Conservation (phyloP, 1,140 invertebrate genomes). For the Drosophila orosa region DNA sequence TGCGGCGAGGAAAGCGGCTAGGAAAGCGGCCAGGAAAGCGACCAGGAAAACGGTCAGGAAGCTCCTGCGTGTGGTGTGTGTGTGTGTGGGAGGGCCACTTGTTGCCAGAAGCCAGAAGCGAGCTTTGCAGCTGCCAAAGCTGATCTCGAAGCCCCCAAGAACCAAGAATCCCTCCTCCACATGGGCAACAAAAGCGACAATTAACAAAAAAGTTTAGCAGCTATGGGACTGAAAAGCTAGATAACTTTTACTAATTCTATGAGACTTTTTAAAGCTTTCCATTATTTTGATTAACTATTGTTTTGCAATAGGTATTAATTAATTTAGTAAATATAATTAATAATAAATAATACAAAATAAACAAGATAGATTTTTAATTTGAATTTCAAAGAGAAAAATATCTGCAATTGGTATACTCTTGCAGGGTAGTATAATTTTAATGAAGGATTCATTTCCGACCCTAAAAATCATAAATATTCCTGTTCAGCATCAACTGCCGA, state of each 20-base stretch:
- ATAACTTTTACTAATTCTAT: no score
- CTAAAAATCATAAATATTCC: no score
- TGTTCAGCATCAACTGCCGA: no score
- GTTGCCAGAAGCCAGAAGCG: slow-evolving; percentile 18
- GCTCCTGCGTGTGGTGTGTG: slow-evolving; percentile 16
- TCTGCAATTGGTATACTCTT: no score
- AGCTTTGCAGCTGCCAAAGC: slow-evolving; percentile 27
- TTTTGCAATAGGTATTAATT: no score
- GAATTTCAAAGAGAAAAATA: no score
- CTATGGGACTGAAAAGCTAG: background rate
- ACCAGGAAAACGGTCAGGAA: slow-evolving; percentile 4
- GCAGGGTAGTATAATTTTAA: no score
- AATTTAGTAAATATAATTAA: no score
- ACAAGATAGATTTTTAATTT: no score
- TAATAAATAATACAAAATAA: no score
- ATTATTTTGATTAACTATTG: background rate
- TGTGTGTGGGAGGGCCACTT: slow-evolving; percentile 18
- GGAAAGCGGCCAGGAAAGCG: slow-evolving; percentile 18
- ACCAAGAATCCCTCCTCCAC: background rate
- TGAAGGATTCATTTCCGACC: no score
- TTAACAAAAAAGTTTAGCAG: background rate
- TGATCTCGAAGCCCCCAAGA: background rate
- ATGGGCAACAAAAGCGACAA: background rate
- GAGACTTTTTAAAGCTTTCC: background rate
- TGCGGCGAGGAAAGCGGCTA: slow-evolving; percentile 17